Evolutionary conservation across 2,113 vertebrate genomes (phyloP).

Genomic region (Scartelaos histophorus): DNA sequence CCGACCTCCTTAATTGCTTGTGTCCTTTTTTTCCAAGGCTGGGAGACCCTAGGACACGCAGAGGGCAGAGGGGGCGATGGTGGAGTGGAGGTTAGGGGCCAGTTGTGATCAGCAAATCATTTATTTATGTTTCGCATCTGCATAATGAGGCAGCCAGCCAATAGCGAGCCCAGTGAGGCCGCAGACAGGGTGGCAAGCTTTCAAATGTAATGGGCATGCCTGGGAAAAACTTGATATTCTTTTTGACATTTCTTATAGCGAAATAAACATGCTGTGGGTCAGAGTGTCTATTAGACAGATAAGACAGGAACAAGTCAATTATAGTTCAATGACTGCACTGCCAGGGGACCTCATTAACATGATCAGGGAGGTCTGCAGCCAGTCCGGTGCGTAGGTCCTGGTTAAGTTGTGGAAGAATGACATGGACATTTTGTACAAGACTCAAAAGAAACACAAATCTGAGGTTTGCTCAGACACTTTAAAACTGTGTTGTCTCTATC

Average conservation of each 20-base stretch:
- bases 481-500: not conserved
- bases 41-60: conserved; percentile 48
- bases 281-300: conserved; percentile 75
- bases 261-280: conserved; percentile 8
- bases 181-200: conserved; percentile 95
- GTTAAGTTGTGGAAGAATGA: conserved; percentile 95
- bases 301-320: conserved; percentile 98
- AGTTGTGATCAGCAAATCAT: conserved; percentile 74
- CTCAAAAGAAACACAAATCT: conserved; percentile 54
- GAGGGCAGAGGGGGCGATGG: conserved; percentile 16
- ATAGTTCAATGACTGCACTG: conserved; percentile 98
- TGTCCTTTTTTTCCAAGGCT: conserved; percentile 45
- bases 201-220: conserved; percentile 94
- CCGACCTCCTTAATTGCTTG: conserved; percentile 33
- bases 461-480: conserved; percentile 21
- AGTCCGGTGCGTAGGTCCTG: not conserved
- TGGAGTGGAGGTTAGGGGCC: conserved; percentile 42
- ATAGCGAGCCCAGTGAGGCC: conserved; percentile 80
- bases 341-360: conserved; percentile 99
- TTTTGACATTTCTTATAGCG: conserved; percentile 98
- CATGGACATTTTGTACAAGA: conserved; percentile 80
- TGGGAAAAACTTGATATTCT: conserved; percentile 91
- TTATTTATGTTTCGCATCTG: conserved; percentile 91
- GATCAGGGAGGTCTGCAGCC: conserved; percentile 71
- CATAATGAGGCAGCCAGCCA: conserved; percentile 89